A percentile compares a stretch with the other conserved stretches of the same genome.
These are phyloP conservation scores for Pharmacophagus antenor DNA, from an alignment of 2,888 invertebrate species.

Conservation along the genomic window DNA sequence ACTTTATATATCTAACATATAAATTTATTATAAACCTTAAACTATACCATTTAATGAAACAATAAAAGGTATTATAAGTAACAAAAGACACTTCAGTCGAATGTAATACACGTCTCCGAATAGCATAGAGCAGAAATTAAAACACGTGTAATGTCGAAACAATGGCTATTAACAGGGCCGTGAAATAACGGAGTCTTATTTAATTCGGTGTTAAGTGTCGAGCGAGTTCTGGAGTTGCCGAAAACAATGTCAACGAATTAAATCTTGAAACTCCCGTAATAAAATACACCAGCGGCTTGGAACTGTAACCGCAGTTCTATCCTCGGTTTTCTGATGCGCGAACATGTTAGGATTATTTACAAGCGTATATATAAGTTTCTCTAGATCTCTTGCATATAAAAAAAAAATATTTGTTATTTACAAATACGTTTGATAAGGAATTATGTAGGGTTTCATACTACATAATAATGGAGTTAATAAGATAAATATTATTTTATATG, in stretches of 20 bases:
- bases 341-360: conserved; percentile 14
- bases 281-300: conserved; percentile 13
- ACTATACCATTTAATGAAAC: background rate
- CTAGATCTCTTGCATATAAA: too few species aligned
- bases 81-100: background rate
- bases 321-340: background rate
- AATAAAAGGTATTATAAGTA: background rate
- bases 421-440: too few species aligned
- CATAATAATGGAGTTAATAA: too few species aligned
- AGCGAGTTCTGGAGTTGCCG: conserved; percentile 8
- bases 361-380: background rate
- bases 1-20: background rate
- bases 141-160: conserved; percentile 6
- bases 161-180: conserved; percentile 12
- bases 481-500: too few species aligned
- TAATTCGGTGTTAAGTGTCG: conserved; percentile 17
- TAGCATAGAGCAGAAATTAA: conserved; percentile 2
- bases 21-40: background rate
- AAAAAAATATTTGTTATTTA: too few species aligned
- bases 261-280: conserved; percentile 15
- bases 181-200: conserved; percentile 12
- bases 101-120: background rate
- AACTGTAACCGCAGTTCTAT: conserved; percentile 4
- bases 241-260: conserved; percentile 21
- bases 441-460: too few species aligned